These are phyloP conservation scores for Hydrozoanthus tunicans DNA, from an alignment of 64 coral and sea anemone genomes.

Conservation along the genomic window DNA sequence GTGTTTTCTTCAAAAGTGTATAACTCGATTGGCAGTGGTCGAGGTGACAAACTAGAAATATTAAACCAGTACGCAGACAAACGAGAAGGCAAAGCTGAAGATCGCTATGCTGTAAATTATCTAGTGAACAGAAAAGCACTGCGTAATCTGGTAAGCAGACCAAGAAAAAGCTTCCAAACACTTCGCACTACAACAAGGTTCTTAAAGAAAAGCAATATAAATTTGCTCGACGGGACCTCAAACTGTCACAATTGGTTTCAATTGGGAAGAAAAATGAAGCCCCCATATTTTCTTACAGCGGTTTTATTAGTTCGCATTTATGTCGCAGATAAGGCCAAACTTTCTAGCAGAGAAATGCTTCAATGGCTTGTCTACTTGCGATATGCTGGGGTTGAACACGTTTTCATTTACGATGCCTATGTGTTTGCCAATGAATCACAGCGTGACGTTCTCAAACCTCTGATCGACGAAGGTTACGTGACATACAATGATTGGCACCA, in stretches of 20 bases:
- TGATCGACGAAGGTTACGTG: slow-evolving; percentile 72
- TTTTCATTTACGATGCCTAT: slow-evolving; percentile 76
- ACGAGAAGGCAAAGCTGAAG: too few species aligned
- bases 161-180: too few species aligned
- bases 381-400: slow-evolving; percentile 82
- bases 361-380: slow-evolving; percentile 77
- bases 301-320: slow-evolving; percentile 74
- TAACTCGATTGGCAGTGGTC: too few species aligned
- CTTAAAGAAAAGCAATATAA: too few species aligned
- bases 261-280: slow-evolving; percentile 2
- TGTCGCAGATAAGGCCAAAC: slow-evolving; percentile 47
- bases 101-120: too few species aligned
- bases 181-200: too few species aligned
- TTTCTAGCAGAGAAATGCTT: slow-evolving; percentile 62
- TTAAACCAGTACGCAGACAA: too few species aligned
- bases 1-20: too few species aligned
- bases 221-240: background rate
- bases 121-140: too few species aligned
- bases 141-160: too few species aligned
- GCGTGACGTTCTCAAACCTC: slow-evolving; percentile 30
- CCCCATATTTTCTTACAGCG: slow-evolving; percentile 74
- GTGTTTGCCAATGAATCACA: slow-evolving; percentile 65
- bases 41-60: too few species aligned
- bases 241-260: slow-evolving; percentile 59
- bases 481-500: slow-evolving; percentile 83